A percentile compares a stretch with the other conserved stretches of the same genome.
Evolutionary conservation across 2,888 invertebrate genomes (phyloP).

Genomic region (Ferdinandea cuprea): DNA sequence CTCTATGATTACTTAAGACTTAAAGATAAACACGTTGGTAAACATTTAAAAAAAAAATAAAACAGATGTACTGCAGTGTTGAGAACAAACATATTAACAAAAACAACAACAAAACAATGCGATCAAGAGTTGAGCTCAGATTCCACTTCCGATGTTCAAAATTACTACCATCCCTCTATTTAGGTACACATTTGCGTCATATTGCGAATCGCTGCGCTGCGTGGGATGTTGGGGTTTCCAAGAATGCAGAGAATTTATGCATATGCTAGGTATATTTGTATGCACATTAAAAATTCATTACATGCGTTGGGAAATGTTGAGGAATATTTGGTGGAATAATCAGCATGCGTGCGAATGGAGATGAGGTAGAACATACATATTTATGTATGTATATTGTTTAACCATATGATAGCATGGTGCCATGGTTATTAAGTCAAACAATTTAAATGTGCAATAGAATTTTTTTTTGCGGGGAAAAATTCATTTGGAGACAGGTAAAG

Average conservation of each 20-base stretch:
- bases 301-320: constrained; percentile 27
- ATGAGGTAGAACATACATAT: not conserved
- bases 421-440: constrained; percentile 1
- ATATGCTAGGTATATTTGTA: no score
- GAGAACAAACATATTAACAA: not conserved
- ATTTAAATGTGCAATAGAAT: no score
- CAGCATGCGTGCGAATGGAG: not conserved
- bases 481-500: no score
- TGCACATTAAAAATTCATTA: not conserved
- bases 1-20: no score
- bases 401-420: no score
- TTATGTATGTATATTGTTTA: constrained; percentile 10
- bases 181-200: constrained; percentile 22
- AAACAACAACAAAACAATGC: not conserved
- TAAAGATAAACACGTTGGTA: no score
- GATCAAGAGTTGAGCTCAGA: not conserved
- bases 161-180: not conserved
- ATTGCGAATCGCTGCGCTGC: no score
- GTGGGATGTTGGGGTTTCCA: constrained; percentile 8
- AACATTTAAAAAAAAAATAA: constrained; percentile 1
- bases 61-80: not conserved
- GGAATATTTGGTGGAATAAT: constrained; percentile 33
- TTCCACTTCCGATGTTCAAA: constrained; percentile 2
- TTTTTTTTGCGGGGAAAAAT: no score
- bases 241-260: not conserved